These are phyloP conservation scores for Ceratosolen solmsi DNA, from an alignment of 1,140 invertebrate species.

Conservation along the genomic window DNA sequence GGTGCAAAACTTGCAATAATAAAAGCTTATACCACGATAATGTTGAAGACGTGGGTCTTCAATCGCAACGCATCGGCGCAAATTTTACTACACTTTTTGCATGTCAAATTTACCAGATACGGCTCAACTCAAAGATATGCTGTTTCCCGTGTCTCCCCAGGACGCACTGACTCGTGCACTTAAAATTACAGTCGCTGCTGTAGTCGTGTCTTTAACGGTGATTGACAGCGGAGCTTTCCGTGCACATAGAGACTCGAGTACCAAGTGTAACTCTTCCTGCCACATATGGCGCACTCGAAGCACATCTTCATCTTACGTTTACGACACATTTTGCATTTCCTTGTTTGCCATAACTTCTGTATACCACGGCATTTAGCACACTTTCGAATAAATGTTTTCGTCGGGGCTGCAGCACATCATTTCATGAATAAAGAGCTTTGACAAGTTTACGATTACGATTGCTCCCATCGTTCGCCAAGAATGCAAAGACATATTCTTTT, in stretches of 20 bases:
- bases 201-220: not conserved
- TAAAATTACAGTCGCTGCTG: conserved; percentile 21
- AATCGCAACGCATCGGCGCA: not conserved
- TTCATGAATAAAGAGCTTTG: too few relatives aligned
- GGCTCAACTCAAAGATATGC: not conserved
- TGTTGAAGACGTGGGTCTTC: not conserved
- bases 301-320: conserved; percentile 13
- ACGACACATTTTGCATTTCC: not conserved
- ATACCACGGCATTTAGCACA: not conserved
- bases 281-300: conserved; percentile 12
- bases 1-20: conserved; percentile 31
- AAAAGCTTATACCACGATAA: not conserved
- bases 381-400: not conserved
- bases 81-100: not conserved
- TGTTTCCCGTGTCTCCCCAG: not conserved
- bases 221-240: conserved; percentile 1
- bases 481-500: too few relatives aligned
- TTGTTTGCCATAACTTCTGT: not conserved
- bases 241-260: conserved; percentile 21
- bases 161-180: not conserved
- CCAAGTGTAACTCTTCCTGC: conserved; percentile 25
- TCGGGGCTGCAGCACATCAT: not conserved
- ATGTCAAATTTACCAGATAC: not conserved
- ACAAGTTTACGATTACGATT: too few relatives aligned
- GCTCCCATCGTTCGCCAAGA: too few relatives aligned